Conservation (phyloP, 2,113 vertebrate species). For the Chaenogobius annularis region DNA sequence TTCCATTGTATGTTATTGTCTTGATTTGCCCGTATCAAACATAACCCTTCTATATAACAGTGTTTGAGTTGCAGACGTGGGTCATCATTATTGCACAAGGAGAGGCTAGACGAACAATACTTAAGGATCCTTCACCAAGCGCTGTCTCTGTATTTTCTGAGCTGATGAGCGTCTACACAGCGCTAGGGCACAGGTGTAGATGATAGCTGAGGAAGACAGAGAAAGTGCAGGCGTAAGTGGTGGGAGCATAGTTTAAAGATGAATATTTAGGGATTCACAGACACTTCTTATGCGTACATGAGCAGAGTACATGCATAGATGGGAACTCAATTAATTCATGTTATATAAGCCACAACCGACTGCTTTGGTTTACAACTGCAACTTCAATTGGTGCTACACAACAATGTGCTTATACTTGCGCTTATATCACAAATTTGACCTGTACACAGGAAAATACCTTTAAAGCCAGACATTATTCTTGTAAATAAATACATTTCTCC, state of each 20-base stretch:
- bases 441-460: too few relatives aligned
- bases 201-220: conserved; percentile 29
- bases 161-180: conserved; percentile 49
- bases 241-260: not conserved
- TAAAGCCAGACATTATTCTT: too few relatives aligned
- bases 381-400: too few relatives aligned
- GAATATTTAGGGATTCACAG: conserved; percentile 23
- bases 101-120: conserved; percentile 54
- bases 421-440: too few relatives aligned
- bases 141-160: conserved; percentile 42
- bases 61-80: conserved; percentile 53
- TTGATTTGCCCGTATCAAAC: conserved; percentile 32
- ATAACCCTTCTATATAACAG: conserved; percentile 53
- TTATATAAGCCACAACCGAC: not conserved
- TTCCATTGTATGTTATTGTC: conserved; percentile 12
- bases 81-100: conserved; percentile 61
- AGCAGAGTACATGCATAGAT: not conserved
- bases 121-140: conserved; percentile 52
- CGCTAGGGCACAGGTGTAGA: conserved; percentile 19
- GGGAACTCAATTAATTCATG: too few relatives aligned
- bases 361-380: too few relatives aligned
- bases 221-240: conserved; percentile 13
- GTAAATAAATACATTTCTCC: too few relatives aligned
- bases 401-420: too few relatives aligned
- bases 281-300: not conserved